Evolutionary conservation across 2,113 vertebrate genomes (phyloP).

Genomic region (Alligator sinensis): DNA sequence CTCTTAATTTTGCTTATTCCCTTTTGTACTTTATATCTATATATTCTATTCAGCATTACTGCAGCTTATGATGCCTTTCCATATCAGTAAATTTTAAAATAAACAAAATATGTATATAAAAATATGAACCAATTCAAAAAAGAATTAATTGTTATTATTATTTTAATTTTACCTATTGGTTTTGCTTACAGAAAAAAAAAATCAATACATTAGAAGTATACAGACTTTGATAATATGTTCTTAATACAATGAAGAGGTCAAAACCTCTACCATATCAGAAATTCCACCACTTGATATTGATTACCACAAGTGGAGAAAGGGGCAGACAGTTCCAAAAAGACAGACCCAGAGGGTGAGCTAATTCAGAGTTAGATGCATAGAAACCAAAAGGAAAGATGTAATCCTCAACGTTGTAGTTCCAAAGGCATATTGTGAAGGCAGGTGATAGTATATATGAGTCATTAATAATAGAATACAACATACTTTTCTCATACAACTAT

Average conservation of each 20-base stretch:
- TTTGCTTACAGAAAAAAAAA: conserved; percentile 77
- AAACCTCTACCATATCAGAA: conserved; percentile 56
- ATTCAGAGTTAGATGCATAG: neutral
- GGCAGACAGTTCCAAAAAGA: conserved; percentile 39
- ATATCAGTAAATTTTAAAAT: conserved; percentile 17
- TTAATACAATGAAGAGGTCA: conserved; percentile 64
- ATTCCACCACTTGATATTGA: conserved; percentile 65
- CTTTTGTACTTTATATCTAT: neutral
- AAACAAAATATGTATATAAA: conserved; percentile 28
- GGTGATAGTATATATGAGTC: neutral
- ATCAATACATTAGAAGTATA: conserved; percentile 64
- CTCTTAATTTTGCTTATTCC: neutral
- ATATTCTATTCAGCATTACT: neutral
- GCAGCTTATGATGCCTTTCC: neutral
- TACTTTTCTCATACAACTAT: neutral
- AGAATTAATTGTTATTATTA: conserved; percentile 58
- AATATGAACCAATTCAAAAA: conserved; percentile 38
- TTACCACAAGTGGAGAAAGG: conserved; percentile 61
- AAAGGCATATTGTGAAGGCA: conserved; percentile 5
- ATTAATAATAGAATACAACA: neutral
- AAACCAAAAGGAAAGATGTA: neutral
- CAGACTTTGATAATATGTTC: conserved; percentile 59
- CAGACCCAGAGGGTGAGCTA: neutral
- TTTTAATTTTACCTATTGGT: conserved; percentile 71
- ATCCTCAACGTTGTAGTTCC: neutral